Evolutionary conservation across 2,888 invertebrate species (phyloP).

Genomic region (Lottia scabra): DNA sequence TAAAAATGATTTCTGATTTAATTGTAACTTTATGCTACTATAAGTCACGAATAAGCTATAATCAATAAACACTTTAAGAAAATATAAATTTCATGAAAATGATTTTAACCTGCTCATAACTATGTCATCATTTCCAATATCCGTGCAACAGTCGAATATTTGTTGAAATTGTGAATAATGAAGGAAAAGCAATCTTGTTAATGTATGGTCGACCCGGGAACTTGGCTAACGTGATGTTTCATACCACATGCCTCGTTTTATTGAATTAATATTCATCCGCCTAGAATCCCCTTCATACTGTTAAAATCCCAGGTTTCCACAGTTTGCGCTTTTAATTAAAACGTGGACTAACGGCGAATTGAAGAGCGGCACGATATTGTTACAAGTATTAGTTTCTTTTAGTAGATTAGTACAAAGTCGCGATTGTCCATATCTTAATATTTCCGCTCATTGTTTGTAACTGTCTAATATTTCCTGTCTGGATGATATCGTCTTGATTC

Average conservation of each 20-base stretch:
- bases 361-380: background rate
- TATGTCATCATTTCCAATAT: no score
- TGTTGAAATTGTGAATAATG: no score
- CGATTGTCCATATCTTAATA: background rate
- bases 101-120: no score
- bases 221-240: background rate
- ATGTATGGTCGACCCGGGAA: background rate
- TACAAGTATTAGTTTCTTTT: conserved; percentile 1
- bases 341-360: background rate
- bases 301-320: background rate
- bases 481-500: background rate
- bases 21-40: no score
- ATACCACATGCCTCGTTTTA: background rate
- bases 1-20: no score
- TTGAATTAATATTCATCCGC: background rate
- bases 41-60: no score
- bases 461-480: background rate
- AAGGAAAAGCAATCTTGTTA: background rate
- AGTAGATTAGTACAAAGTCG: background rate
- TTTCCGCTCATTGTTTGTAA: no score
- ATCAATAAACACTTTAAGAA: no score
- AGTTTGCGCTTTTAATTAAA: conserved; percentile 3
- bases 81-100: no score
- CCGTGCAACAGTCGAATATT: no score
- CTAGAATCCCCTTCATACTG: background rate